Percentiles rank a stretch among this genome's conserved stretches.
phyloP scores from a whole-genome alignment of 92 coral and sea anemone species.

The Umimayanthus kanabou region DNA sequence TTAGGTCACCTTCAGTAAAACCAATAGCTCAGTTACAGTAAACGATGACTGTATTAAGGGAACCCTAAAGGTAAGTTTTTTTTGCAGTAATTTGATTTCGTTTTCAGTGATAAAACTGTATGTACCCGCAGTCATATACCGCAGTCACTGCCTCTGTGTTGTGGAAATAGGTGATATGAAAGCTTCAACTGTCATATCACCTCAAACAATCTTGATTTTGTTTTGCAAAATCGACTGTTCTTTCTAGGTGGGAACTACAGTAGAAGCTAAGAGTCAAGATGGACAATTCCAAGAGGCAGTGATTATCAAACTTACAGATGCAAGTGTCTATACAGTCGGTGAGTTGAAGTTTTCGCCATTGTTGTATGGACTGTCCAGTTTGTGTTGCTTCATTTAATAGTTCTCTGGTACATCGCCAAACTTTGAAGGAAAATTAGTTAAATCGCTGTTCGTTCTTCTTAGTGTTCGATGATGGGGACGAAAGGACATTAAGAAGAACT shows the following conservation, averaged over 20 bases:
- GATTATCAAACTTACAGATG: constrained; percentile 89
- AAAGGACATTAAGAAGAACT: constrained; percentile 90
- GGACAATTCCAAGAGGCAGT: constrained; percentile 86
- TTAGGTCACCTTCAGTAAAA: constrained; percentile 85
- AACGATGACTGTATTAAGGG: constrained; percentile 95
- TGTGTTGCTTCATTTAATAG: neutral
- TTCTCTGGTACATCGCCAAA: neutral
- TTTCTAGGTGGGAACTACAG: constrained; percentile 80
- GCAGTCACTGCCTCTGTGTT: constrained; percentile 3
- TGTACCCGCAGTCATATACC: neutral
- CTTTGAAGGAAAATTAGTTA: neutral
- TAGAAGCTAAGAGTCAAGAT: constrained; percentile 83
- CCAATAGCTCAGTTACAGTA: constrained; percentile 77
- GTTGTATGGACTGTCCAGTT: constrained; percentile 18
- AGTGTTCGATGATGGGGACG: constrained; percentile 99
- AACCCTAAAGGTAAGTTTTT: constrained; percentile 69
- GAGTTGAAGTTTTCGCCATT: constrained; percentile 24
- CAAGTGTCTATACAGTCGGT: constrained; percentile 98
- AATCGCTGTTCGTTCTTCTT: neutral
- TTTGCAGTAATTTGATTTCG: constrained; percentile 17
- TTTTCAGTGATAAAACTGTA: constrained; percentile 1
- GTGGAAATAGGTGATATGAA: neutral
- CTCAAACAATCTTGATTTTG: neutral
- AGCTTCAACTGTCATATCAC: constrained; percentile 13
- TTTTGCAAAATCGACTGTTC: neutral